Base-by-base conservation (phyloP, 2,113 vertebrate genomes). In the Seriola aureovittata region DNA sequence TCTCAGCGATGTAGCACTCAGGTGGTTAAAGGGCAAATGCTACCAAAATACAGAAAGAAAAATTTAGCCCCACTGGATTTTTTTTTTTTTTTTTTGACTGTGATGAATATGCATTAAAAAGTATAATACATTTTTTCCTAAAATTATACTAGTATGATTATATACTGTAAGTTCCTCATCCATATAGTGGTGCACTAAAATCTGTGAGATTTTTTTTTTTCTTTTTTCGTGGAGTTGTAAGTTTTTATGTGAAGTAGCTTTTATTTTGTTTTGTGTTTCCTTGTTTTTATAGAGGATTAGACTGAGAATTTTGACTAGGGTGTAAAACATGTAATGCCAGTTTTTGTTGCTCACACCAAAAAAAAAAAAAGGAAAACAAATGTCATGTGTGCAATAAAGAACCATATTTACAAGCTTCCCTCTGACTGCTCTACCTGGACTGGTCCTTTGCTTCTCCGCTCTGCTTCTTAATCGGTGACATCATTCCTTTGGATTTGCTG, bases 331-430 rank as follows among this genome's bases (percentile, higher is more conserved):
- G 92, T 93, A 90, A 88, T 91, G 78, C 82, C 85, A 88, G 82
- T 89, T 89, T 85, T 92, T 95, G 90, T 94, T 94, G 88, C 91
- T 94, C 91, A 90, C 92, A 74, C 85, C 92, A 89, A 80, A 78
- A 81, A 81, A 85, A 71, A 86, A 75, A 71, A 73, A 66, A 66
- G 63, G 60, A 85, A 85, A 85, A 79, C 46, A 84, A 85, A 77
- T 93, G 88, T 94, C 85, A 92, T 91, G 94, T 95, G 94, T 95
- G 94, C 92, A 96, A 95, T 96, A 96, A 95, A 96, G 89, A 91
- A 86, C 79, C 71, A 81, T 93, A 91, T 94, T 93, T 93, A 84
- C 86, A 92, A 93, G 86, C 86, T 80, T 91, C 75, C 58, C 63
- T 84, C 65, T 91, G 86, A 71, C 87, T 91, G 79, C 81, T 91